Conservation (phyloP, 2,888 invertebrate genomes). For the Brachyptera risi region DNA sequence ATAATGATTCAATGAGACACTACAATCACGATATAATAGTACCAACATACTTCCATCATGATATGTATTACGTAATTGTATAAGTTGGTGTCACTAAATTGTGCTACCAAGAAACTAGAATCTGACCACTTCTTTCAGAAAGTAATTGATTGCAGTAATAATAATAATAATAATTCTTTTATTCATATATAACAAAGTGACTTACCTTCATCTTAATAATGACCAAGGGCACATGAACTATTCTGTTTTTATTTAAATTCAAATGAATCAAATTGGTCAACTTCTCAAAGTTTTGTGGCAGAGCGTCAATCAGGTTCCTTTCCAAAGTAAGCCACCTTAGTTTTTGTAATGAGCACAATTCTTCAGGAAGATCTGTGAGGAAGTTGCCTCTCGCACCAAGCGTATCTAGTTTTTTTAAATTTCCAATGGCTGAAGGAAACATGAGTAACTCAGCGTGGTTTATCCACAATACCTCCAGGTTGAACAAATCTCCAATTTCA, state of each 20-base stretch:
- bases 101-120: too few relatives aligned
- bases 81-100: too few relatives aligned
- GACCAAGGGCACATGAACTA: slow-evolving; percentile 51
- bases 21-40: too few relatives aligned
- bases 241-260: slow-evolving; percentile 56
- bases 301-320: slow-evolving; percentile 52
- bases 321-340: slow-evolving; percentile 64
- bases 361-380: slow-evolving; percentile 53
- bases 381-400: slow-evolving; percentile 64
- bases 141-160: too few relatives aligned
- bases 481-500: slow-evolving; percentile 56
- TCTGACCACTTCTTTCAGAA: too few relatives aligned
- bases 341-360: slow-evolving; percentile 53
- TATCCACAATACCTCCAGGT: slow-evolving; percentile 64
- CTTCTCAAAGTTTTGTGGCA: slow-evolving; percentile 52
- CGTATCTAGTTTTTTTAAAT: slow-evolving; percentile 57
- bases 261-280: slow-evolving; percentile 57
- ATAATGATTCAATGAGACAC: too few relatives aligned
- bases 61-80: too few relatives aligned
- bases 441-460: slow-evolving; percentile 54
- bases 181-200: not conserved
- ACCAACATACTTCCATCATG: too few relatives aligned
- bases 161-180: not conserved
- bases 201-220: slow-evolving; percentile 43
- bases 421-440: slow-evolving; percentile 59